Evolutionary conservation across 1,140 invertebrate genomes (phyloP).

Genomic region (Microvelia longipes): DNA sequence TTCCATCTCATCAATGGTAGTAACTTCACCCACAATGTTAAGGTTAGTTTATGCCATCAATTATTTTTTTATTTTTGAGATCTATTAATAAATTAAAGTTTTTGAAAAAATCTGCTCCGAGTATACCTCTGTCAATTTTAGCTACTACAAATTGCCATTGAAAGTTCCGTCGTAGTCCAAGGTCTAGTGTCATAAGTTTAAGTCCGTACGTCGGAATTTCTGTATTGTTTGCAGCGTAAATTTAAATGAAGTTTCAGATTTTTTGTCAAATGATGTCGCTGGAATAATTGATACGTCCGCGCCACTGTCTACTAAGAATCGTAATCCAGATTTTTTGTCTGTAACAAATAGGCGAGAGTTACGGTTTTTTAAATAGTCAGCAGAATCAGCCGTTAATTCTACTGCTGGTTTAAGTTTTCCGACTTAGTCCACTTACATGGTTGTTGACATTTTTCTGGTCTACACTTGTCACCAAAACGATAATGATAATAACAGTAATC

Average conservation of each 20-base stretch:
- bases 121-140: not conserved
- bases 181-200: not conserved
- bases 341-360: not conserved
- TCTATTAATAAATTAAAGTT: not conserved
- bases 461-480: not conserved
- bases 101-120: not conserved
- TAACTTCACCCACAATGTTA: not conserved
- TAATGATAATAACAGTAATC: not conserved
- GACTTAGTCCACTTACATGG: not conserved
- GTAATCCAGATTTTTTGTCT: not conserved
- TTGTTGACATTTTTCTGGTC: not conserved
- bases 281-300: not conserved
- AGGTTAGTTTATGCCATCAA: not conserved
- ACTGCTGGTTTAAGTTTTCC: not conserved
- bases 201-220: not conserved
- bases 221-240: not conserved
- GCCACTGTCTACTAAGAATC: not conserved
- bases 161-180: not conserved
- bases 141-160: not conserved
- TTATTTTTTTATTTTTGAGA: not conserved
- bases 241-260: not conserved
- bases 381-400: not conserved
- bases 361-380: not conserved
- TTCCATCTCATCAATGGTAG: not conserved
- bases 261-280: not conserved